Base-by-base conservation (phyloP, 2,113 vertebrate species). In the Microtus ochrogaster region DNA sequence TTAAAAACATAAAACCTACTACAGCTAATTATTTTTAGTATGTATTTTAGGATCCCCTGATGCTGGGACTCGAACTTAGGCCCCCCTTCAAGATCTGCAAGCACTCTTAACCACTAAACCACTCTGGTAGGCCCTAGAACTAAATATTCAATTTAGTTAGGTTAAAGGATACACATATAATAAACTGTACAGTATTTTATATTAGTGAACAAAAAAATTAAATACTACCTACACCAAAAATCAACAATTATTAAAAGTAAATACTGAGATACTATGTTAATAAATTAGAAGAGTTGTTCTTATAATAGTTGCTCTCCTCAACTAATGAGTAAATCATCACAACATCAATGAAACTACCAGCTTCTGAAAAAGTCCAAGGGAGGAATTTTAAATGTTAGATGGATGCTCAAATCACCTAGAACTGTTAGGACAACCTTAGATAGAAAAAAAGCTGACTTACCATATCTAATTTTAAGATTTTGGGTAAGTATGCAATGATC, bases 381-480 rank as follows among this genome's bases (percentile, higher is more conserved):
- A 44, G 4, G 89, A n/a, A 92, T 10, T 81, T 65, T n/a, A 76
- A 83, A 88, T 82, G n/a, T 66, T 55, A 83, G 22, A 74, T 79
- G 26, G 39, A 81, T 55, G 65, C 49, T 47, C 26, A 74, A 66
- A 81, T 17, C n/a, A 68, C 68, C 22, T n/a, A 66, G 5, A 89
- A 74, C 30, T 79, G 30, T 7, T 65, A 63, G 72, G 61, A 47
- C 24, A 63, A 87, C 33, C 52, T 61, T 72, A 58, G 47, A 68
- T 12, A 78, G 79, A 49, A 28, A 84, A 72, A 94, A 58, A 90
- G 41, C 3, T n/a, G 26, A n/a, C 39, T n/a, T 9, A 44, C 1
- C 28, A 63, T 85, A 85, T 30, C 49, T 86, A 21, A 79, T n/a
- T 92, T 93, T 73, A 96, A 90, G n/a, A 77, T 70, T 61, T n/a